phyloP scores from a whole-genome alignment of 2,888 invertebrate species.

The Cantharis flavilabris region DNA sequence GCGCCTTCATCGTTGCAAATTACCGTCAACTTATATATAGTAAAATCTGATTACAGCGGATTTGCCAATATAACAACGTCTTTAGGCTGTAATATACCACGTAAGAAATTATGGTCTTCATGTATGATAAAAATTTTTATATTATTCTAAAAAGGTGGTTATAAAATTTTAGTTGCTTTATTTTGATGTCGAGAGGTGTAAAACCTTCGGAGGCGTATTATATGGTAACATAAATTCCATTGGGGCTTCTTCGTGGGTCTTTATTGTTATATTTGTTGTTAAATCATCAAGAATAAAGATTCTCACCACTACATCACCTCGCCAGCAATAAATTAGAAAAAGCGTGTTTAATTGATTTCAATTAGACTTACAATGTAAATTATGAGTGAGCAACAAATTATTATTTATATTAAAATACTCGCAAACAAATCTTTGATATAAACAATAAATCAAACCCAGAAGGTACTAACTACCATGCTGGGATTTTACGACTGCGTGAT shows the following conservation, averaged over 20 bases:
- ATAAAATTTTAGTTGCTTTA: not conserved
- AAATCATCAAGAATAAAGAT: not conserved
- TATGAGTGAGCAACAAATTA: not conserved
- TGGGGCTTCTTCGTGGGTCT: not conserved
- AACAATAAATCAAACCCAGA: not conserved
- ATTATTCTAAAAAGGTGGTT: not conserved
- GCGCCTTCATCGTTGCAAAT: constrained; percentile 16
- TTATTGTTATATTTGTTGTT: not conserved
- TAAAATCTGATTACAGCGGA: constrained; percentile 1
- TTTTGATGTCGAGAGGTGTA: not conserved
- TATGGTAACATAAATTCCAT: not conserved
- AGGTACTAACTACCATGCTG: not conserved
- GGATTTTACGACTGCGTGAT: not conserved
- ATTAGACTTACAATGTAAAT: not conserved
- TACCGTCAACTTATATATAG: constrained; percentile 12
- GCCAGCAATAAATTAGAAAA: not conserved
- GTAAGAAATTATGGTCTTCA: constrained; percentile 9
- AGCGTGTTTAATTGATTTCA: not conserved
- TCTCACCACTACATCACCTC: not conserved
- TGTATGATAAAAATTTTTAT: not conserved
- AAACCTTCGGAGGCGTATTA: not conserved
- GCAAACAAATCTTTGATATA: not conserved
- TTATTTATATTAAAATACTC: not conserved
- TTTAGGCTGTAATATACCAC: constrained; percentile 14
- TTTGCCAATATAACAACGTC: constrained; percentile 16